Evolutionary conservation across 2,113 vertebrate genomes (phyloP).

Genomic region (Scomber japonicus): DNA sequence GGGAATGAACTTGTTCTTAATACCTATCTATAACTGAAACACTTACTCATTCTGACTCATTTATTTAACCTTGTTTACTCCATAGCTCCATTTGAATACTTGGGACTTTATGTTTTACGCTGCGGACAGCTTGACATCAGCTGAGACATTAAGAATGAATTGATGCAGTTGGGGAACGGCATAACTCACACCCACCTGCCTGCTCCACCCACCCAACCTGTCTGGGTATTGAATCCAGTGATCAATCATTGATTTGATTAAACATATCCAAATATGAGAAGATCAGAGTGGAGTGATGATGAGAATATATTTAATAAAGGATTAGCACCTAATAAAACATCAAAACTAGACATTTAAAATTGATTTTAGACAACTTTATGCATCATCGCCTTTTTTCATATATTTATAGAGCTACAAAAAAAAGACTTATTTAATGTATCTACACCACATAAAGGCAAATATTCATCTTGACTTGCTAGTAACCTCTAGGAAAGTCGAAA

Average conservation of each 20-base stretch:
- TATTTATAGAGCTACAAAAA: background rate
- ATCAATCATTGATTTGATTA: conserved; percentile 50
- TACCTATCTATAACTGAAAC: conserved; percentile 20
- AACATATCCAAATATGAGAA: conserved; percentile 1
- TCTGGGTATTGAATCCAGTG: conserved; percentile 15
- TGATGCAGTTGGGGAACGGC: conserved; percentile 25
- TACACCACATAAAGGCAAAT: background rate
- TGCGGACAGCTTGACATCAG: conserved; percentile 57
- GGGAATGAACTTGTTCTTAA: conserved; percentile 34
- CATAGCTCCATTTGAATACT: conserved; percentile 43
- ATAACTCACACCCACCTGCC: conserved; percentile 42
- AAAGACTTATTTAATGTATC: background rate
- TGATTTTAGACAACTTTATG: background rate
- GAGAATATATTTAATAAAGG: background rate
- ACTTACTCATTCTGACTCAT: conserved; percentile 26
- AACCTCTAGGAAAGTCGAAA: conserved; percentile 44
- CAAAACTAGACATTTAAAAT: background rate
- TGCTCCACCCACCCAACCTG: conserved; percentile 26
- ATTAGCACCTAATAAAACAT: background rate
- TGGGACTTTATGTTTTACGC: conserved; percentile 28
- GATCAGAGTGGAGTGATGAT: background rate
- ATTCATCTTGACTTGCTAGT: conserved; percentile 28
- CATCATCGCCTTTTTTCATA: background rate
- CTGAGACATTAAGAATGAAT: conserved; percentile 50
- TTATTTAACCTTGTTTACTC: conserved; percentile 47